These are phyloP conservation scores for Zosterops japonicus DNA, from an alignment of 2,113 vertebrate genomes.

Conservation along the genomic window DNA sequence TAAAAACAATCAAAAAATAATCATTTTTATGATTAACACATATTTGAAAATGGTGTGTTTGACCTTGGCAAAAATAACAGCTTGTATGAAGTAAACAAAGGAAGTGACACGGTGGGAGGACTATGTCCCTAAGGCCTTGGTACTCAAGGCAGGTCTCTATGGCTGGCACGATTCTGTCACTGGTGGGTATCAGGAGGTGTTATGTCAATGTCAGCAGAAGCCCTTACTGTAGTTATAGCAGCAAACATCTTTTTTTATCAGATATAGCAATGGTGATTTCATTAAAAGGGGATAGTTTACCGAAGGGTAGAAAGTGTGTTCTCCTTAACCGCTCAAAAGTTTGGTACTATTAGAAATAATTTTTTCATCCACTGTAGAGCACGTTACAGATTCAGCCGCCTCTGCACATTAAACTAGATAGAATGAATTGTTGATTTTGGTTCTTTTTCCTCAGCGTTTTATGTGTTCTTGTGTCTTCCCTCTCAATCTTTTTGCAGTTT, in stretches of 20 bases:
- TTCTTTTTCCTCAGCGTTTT: background rate
- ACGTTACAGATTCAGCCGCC: background rate
- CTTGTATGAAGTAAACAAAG: background rate
- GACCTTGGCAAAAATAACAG: slow-evolving; percentile 18
- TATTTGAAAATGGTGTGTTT: background rate
- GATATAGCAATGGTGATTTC: background rate
- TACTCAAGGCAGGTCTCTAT: background rate
- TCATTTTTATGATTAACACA: background rate
- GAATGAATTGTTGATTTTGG: background rate
- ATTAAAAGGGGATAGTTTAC: background rate
- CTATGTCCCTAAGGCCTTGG: background rate
- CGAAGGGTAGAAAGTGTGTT: background rate
- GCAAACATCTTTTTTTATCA: background rate
- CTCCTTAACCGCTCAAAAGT: background rate
- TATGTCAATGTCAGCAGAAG: background rate
- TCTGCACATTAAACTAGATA: background rate
- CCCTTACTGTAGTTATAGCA: background rate
- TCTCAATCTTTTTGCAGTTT: background rate
- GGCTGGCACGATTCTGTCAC: background rate
- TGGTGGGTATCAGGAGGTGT: background rate
- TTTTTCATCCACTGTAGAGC: background rate
- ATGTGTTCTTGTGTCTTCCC: background rate
- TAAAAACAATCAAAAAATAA: background rate
- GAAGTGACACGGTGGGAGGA: background rate
- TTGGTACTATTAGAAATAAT: background rate